Conservation (phyloP, 1,140 invertebrate genomes). For the Cylas formicarius region DNA sequence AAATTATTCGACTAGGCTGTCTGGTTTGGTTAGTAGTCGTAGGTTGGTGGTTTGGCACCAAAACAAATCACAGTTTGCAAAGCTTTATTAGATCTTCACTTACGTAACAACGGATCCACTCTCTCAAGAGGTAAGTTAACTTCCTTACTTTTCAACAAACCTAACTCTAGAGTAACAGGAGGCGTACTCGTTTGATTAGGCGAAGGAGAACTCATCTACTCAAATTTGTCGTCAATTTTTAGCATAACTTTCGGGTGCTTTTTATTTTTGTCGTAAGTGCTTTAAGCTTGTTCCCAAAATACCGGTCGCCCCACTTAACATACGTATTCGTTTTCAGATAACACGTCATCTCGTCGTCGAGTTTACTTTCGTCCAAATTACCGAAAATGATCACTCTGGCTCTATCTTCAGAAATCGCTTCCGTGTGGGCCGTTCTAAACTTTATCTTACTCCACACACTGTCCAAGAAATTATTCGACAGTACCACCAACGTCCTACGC, state of each 20-base stretch:
- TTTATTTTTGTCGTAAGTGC: slow-evolving; percentile 9
- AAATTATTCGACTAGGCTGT: no score
- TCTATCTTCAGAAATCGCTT: slow-evolving; percentile 64
- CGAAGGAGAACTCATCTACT: slow-evolving; percentile 10
- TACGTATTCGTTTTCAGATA: slow-evolving; percentile 83
- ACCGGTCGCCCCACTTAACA: slow-evolving; percentile 72
- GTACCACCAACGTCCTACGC: slow-evolving; percentile 69
- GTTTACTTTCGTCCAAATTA: slow-evolving; percentile 57
- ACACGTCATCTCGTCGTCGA: slow-evolving; percentile 67
- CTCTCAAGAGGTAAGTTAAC: no score
- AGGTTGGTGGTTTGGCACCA: no score
- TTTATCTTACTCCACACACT: slow-evolving; percentile 82
- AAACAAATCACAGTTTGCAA: no score
- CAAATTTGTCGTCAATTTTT: slow-evolving; percentile 20
- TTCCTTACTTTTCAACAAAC: slow-evolving; percentile 10
- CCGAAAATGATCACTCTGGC: slow-evolving; percentile 59
- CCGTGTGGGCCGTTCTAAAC: slow-evolving; percentile 70
- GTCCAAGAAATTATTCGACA: slow-evolving; percentile 73
- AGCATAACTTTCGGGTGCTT: slow-evolving; percentile 12
- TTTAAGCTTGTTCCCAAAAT: slow-evolving; percentile 78
- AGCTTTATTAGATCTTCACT: no score
- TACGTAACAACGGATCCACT: no score
- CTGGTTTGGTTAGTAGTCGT: no score
- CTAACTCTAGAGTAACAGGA: slow-evolving; percentile 11
- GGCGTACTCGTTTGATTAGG: slow-evolving; percentile 15